Evolutionary conservation across 1,140 invertebrate species (phyloP), one percentile per base, ranked within the genome.

Genomic region (Heliothis virescens): DNA sequence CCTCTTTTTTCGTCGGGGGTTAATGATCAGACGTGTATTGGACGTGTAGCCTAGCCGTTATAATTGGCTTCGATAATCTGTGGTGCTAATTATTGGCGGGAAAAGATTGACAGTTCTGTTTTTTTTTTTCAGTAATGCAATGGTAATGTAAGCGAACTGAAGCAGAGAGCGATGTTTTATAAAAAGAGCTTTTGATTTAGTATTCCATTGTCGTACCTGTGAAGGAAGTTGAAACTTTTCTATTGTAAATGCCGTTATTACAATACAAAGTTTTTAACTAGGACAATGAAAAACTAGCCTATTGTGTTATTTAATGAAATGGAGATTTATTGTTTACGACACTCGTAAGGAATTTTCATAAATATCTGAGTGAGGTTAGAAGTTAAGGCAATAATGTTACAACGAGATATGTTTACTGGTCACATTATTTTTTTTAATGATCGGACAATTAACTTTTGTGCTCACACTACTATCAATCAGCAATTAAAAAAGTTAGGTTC

Each of bases 401-500:
- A 34, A 34, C 34, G 34, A 34, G 34, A 34, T 34, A 34, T 34
- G 34, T 34, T 34, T 34, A 34, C 34, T 34, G 34, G 34, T 34
- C 34, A 34, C 34, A 34, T 34, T 34, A 34, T 34, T 34, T 34
- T 34, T 34, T 34, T 34, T 34, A 34, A 34, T 34, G 34, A 34
- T 34, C 3, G 34, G 34, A 34, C 34, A 7, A 34, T 34, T 34
- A 78, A 65, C 7, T 16, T 67, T 77, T 78, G 55, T 53, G 11
- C 29, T 48, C n/a, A 57, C 67, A 78, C 47, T 13, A 34, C 50
- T 21, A 69, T 41, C 75, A 69, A 76, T 76, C 59, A 57, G 52
- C 75, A 78, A 78, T 78, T 59, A n/a, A 67, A 67, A 67, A 55
- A 21, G 48, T 34, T n/a, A 52, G 47, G 65, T 81, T 81, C 79